Evolutionary conservation across 2,797 vertebrate species (phyloP).

Genomic region (Bovichtus variegatus): DNA sequence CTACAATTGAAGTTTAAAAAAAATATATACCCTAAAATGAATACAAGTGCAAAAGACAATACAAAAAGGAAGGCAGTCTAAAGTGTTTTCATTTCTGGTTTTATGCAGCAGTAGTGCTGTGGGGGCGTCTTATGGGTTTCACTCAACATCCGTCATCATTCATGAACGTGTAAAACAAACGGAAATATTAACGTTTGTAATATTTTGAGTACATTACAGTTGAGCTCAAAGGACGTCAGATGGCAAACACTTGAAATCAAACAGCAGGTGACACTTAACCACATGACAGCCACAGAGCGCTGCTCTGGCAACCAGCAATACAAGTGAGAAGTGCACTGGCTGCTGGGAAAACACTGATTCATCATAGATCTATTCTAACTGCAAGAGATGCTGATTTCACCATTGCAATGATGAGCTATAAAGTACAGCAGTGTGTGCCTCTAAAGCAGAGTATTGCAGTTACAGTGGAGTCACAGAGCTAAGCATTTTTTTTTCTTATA

Average conservation of each 20-base stretch:
- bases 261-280: slow-evolving; percentile 18
- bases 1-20: background rate
- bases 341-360: background rate
- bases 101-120: background rate
- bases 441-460: too few species aligned
- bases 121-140: background rate
- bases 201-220: background rate
- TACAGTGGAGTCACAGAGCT: background rate
- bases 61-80: background rate
- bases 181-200: background rate
- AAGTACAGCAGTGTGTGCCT: background rate
- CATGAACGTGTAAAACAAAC: background rate
- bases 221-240: background rate
- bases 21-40: background rate
- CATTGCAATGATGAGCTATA: background rate
- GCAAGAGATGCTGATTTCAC: slow-evolving; percentile 1
- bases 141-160: background rate
- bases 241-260: slow-evolving; percentile 19
- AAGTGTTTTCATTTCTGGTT: background rate
- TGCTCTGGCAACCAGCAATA: background rate
- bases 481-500: background rate
- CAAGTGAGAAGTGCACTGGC: background rate
- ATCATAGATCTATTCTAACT: background rate
- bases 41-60: background rate
- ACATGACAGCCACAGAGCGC: slow-evolving; percentile 8